phyloP scores from a whole-genome alignment of 1,140 invertebrate species.

The Bombus superbus region DNA sequence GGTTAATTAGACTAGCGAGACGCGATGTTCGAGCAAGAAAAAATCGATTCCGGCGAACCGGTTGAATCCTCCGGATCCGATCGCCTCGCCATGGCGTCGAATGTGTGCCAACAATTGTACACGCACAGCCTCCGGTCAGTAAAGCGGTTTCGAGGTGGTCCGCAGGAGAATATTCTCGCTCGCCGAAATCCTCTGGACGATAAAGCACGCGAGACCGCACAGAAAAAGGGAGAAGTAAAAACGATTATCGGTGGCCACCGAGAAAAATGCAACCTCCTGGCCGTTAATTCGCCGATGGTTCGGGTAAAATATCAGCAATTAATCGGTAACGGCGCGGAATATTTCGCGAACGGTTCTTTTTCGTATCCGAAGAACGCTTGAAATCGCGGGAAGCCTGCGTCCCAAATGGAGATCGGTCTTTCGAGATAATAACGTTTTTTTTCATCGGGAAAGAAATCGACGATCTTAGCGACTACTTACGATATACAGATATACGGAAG shows the following conservation, averaged over 20 bases:
- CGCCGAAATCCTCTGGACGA: slow-evolving; percentile 36
- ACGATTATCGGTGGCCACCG: not conserved
- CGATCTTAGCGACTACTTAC: too few relatives aligned
- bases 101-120: slow-evolving; percentile 59
- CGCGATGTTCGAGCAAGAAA: not conserved
- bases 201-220: slow-evolving; percentile 39
- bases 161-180: not conserved
- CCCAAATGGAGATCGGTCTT: not conserved
- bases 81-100: not conserved
- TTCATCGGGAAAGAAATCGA: too few relatives aligned
- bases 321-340: slow-evolving; percentile 33
- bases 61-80: slow-evolving; percentile 7
- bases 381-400: not conserved
- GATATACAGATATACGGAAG: too few relatives aligned
- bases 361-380: not conserved
- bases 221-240: not conserved
- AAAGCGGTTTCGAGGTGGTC: slow-evolving; percentile 60
- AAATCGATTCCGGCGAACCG: slow-evolving; percentile 26
- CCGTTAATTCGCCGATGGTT: slow-evolving; percentile 21
- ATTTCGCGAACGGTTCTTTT: slow-evolving; percentile 35
- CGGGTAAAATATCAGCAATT: slow-evolving; percentile 35
- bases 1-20: slow-evolving; percentile 36
- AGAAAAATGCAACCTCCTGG: not conserved
- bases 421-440: slow-evolving; percentile 3
- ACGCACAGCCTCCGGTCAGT: slow-evolving; percentile 28